Evolutionary conservation across 2,888 invertebrate genomes (phyloP).

Genomic region (Pristionchus fissidentatus): DNA sequence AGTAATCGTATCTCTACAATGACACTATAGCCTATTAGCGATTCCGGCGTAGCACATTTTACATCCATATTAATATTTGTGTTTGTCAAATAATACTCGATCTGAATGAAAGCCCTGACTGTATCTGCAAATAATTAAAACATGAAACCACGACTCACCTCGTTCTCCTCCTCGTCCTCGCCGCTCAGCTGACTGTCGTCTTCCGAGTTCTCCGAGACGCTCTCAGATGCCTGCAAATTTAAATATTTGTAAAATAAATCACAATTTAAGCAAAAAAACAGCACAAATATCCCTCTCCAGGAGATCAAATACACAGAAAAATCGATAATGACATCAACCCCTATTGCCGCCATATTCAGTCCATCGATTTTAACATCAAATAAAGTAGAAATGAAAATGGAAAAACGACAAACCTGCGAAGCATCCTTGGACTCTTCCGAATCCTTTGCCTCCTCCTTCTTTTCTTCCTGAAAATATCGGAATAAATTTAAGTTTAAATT

Average conservation of each 20-base stretch:
- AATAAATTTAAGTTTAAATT: not conserved
- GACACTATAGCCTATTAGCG: too few relatives aligned
- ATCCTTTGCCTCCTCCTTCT: not conserved
- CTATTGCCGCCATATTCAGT: not conserved
- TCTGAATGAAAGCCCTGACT: not conserved
- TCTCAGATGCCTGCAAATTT: not conserved
- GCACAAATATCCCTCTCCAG: too few relatives aligned
- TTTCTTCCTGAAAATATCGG: not conserved
- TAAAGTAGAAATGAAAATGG: not conserved
- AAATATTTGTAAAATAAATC: not conserved
- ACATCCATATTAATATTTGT: not conserved
- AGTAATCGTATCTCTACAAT: not conserved
- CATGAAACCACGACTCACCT: not conserved
- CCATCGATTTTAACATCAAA: not conserved
- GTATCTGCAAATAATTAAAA: not conserved
- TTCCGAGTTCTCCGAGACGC: not conserved
- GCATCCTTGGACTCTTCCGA: slow-evolving; percentile 26
- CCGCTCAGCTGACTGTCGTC: slow-evolving; percentile 1
- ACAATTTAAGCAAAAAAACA: not conserved
- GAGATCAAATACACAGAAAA: too few relatives aligned
- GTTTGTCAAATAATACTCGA: too few relatives aligned
- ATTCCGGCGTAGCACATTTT: not conserved
- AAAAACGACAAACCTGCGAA: slow-evolving; percentile 27
- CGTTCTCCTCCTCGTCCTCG: slow-evolving; percentile 12
- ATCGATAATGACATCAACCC: too few relatives aligned